phyloP scores from a whole-genome alignment of 1,140 invertebrate species.

The Anoplolepis gracilipes region DNA sequence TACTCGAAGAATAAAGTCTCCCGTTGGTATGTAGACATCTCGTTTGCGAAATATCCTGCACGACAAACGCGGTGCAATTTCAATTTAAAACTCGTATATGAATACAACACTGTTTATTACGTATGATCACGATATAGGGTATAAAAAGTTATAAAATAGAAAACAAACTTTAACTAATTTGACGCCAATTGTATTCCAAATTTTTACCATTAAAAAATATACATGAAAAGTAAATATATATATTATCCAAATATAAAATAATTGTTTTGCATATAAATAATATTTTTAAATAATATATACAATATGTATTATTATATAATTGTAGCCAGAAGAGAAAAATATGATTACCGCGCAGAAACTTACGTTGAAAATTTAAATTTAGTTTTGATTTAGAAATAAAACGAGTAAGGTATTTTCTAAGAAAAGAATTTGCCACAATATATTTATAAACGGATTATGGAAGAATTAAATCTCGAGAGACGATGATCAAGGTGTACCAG shows the following conservation, averaged over 20 bases:
- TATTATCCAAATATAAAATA: too few species aligned
- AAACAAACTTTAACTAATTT: background rate
- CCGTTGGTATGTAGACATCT: background rate
- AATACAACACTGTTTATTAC: background rate
- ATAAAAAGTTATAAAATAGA: background rate
- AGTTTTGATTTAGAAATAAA: background rate
- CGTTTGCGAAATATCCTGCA: conserved; percentile 46
- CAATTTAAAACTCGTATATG: background rate
- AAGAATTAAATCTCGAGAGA: background rate
- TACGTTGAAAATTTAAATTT: background rate
- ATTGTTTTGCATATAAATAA: too few species aligned
- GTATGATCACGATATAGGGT: background rate
- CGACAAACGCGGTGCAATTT: background rate
- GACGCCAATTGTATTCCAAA: too few species aligned
- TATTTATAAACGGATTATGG: background rate
- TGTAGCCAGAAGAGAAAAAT: background rate
- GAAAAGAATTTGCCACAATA: background rate
- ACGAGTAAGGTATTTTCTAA: background rate
- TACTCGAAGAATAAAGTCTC: conserved; percentile 8
- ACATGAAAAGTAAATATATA: too few species aligned
- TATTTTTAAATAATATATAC: too few species aligned
- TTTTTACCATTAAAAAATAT: too few species aligned
- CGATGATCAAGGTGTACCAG: background rate
- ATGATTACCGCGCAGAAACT: background rate
- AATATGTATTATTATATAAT: background rate